Evolutionary conservation across 2,797 vertebrate species (phyloP), one percentile per base, ranked within the genome.

Genomic region (Myripristis jacobus): DNA sequence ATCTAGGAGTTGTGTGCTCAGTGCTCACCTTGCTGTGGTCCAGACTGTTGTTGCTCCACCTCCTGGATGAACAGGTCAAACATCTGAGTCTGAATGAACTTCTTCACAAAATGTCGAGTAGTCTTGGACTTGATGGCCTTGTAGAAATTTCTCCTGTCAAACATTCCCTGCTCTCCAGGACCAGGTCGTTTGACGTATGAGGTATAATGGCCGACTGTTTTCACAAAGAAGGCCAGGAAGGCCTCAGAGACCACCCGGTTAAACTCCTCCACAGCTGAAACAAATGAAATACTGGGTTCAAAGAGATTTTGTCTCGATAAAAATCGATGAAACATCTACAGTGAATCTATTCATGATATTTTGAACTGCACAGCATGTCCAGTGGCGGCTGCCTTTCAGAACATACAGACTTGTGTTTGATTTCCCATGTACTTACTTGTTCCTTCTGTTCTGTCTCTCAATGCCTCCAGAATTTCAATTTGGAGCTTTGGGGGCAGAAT

Each of bases 41-140:
- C 93, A 34, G 90, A 84, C 84, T 93, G 96, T 80, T 93, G 96
- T 83, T 94, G 95, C 77, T 97, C 97, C 0, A 94, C 94, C 22
- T 97, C 96, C 90, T 98, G 96, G 69, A 99, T 96, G 57, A 97
- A 98, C 4, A 98, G 89, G 61, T 96, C 95, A 22, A 99, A 99
- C 94, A 97, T 96, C 88, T 99, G 97, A 0, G 96, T 97, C 93
- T 95, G 94, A 59, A 96, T 92, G 59, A 99, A 99, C 77, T 90
- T 95, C 85, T 98, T 97, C 55, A 97, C 87, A 16, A 97, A 95
- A 34, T 90, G 91, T 11, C 96, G 94, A 0, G 82, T 94, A 80
- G 88, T 89, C 77, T 94, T 97, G 72, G 96, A 96, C 79, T 92
- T 0, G 0, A 96, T 53, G 63, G 95, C 94, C 79, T 96, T 98